These are phyloP conservation scores for Sula dactylatra DNA, from an alignment of 2,113 vertebrate genomes.

Conservation along the genomic window DNA sequence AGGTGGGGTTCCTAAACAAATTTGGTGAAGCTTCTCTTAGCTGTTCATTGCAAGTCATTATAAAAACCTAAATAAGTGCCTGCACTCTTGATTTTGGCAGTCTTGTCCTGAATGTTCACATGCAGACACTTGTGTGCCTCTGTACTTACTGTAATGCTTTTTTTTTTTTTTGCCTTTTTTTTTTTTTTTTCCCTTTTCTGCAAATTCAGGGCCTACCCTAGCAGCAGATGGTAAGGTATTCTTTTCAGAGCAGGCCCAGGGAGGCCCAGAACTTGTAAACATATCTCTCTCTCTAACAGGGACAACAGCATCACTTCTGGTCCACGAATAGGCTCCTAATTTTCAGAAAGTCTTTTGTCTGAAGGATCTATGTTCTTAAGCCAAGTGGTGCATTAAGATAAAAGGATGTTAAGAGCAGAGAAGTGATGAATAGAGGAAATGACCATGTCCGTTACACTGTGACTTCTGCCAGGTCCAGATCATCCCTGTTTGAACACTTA, in stretches of 20 bases:
- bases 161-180: no score
- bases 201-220: background rate
- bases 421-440: background rate
- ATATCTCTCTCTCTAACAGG: background rate
- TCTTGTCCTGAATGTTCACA: background rate
- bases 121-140: background rate
- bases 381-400: background rate
- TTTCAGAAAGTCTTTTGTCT: background rate
- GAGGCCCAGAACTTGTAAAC: background rate
- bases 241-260: background rate
- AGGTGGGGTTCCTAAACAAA: background rate
- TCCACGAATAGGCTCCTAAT: background rate
- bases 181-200: background rate
- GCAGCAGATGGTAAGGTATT: background rate
- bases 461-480: background rate
- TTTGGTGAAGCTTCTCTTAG: background rate
- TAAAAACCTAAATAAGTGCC: accelerated
- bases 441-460: background rate
- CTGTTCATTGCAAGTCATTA: background rate
- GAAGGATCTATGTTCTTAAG: background rate
- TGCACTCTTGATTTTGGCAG: background rate
- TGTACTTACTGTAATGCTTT: background rate
- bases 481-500: background rate
- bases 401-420: background rate
- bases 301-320: background rate